A percentile compares a stretch with the other conserved stretches of the same genome.
Conservation (phyloP, 2,888 invertebrate species). For the Brenthis ino region DNA sequence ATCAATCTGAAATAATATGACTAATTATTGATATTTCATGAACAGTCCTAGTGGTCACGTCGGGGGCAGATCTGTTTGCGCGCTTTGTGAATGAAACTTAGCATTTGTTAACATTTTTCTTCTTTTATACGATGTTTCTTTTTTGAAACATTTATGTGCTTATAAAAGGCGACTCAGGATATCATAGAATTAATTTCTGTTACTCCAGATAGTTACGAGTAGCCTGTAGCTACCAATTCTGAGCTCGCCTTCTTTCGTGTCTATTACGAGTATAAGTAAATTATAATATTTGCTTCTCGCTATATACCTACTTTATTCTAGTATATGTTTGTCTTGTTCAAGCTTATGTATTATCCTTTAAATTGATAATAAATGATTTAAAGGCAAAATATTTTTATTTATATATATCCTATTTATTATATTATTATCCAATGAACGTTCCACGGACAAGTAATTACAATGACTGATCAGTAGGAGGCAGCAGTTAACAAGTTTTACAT, state of each 20-base stretch:
- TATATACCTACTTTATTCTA: conserved; percentile 50
- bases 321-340: conserved; percentile 55
- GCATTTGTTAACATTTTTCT: conserved; percentile 21
- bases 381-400: conserved; percentile 29
- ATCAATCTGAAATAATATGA: too few relatives aligned
- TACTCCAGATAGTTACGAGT: too few relatives aligned
- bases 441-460: too few relatives aligned
- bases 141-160: conserved; percentile 28
- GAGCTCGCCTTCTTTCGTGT: conserved; percentile 7
- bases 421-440: background rate
- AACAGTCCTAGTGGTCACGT: too few relatives aligned
- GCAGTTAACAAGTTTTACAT: too few relatives aligned
- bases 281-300: conserved; percentile 29
- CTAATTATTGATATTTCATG: too few relatives aligned
- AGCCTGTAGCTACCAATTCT: background rate
- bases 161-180: conserved; percentile 17
- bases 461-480: too few relatives aligned
- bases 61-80: background rate
- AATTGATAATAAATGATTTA: conserved; percentile 41
- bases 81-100: background rate
- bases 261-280: conserved; percentile 5
- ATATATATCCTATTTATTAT: background rate
- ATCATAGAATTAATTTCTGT: background rate
- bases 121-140: conserved; percentile 28
- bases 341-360: conserved; percentile 66